Percentiles rank a stretch among this genome's conserved stretches.
phyloP scores from a whole-genome alignment of 2,888 invertebrate species.

The Torymus auratus region DNA sequence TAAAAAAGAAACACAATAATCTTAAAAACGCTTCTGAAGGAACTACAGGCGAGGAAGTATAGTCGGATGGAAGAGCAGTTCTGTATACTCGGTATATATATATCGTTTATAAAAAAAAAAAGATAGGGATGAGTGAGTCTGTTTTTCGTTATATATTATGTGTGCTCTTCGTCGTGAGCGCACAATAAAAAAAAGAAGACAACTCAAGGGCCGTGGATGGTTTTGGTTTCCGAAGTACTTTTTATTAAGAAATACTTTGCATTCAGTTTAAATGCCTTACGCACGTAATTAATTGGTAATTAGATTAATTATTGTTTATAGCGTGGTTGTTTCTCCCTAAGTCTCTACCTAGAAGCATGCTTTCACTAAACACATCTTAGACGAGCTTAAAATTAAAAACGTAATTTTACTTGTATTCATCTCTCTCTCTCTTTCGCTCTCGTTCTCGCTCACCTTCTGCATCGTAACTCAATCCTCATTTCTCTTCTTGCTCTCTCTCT shows the following conservation, averaged over 20 bases:
- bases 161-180: neutral
- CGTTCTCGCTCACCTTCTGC: slow-evolving; percentile 45
- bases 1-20: slow-evolving; percentile 18
- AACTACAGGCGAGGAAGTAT: slow-evolving; percentile 56
- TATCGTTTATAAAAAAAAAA: neutral
- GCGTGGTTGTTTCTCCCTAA: slow-evolving; percentile 72
- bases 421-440: neutral
- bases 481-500: neutral
- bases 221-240: slow-evolving; percentile 73
- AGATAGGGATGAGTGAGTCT: too few relatives aligned
- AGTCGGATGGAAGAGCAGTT: slow-evolving; percentile 47
- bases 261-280: slow-evolving; percentile 75
- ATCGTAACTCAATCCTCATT: neutral
- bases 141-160: too few relatives aligned
- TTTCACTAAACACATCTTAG: slow-evolving; percentile 75
- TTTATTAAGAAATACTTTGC: slow-evolving; percentile 78
- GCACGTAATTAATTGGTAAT: slow-evolving; percentile 74
- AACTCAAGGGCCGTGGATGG: slow-evolving; percentile 19
- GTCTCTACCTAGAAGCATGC: slow-evolving; percentile 76
- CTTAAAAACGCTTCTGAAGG: slow-evolving; percentile 54
- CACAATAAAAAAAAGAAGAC: slow-evolving; percentile 34
- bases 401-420: slow-evolving; percentile 69
- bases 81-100: neutral
- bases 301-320: slow-evolving; percentile 76
- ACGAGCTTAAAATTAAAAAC: slow-evolving; percentile 75